phyloP scores from a whole-genome alignment of 2,113 vertebrate species.

The Grantiella picta region DNA sequence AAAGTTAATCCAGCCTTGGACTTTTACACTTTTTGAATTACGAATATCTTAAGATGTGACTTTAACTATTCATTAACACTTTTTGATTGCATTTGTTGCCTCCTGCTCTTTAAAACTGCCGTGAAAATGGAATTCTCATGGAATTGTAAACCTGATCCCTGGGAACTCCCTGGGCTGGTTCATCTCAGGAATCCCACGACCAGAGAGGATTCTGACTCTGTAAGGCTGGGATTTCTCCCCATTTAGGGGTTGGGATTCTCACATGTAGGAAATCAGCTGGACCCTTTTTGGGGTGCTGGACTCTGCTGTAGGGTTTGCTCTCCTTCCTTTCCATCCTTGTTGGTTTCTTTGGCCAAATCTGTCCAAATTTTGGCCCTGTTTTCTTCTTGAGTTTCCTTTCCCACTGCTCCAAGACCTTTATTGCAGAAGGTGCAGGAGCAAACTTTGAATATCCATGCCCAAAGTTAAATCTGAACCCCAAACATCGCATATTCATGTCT shows the following conservation, averaged over 20 bases:
- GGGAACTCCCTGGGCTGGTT: background rate
- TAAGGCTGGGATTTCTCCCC: background rate
- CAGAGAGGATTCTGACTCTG: background rate
- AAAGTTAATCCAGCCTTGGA: background rate
- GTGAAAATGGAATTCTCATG: background rate
- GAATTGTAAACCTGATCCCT: background rate
- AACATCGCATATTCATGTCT: background rate
- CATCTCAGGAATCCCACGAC: fast-evolving
- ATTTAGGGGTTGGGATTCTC: background rate
- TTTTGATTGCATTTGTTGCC: background rate
- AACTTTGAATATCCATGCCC: background rate
- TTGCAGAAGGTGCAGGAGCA: background rate
- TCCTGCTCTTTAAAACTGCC: background rate
- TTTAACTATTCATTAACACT: background rate
- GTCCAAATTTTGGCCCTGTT: background rate
- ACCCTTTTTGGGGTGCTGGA: background rate
- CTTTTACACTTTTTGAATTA: background rate
- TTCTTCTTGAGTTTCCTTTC: background rate
- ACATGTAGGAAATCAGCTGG: background rate
- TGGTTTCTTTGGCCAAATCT: background rate
- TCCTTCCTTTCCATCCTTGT: background rate
- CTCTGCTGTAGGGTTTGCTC: background rate
- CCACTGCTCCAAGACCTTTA: background rate
- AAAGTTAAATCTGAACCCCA: background rate
- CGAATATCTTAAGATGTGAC: background rate